Evolutionary conservation across 2,888 invertebrate species (phyloP).

Genomic region (Chironomus riparius): DNA sequence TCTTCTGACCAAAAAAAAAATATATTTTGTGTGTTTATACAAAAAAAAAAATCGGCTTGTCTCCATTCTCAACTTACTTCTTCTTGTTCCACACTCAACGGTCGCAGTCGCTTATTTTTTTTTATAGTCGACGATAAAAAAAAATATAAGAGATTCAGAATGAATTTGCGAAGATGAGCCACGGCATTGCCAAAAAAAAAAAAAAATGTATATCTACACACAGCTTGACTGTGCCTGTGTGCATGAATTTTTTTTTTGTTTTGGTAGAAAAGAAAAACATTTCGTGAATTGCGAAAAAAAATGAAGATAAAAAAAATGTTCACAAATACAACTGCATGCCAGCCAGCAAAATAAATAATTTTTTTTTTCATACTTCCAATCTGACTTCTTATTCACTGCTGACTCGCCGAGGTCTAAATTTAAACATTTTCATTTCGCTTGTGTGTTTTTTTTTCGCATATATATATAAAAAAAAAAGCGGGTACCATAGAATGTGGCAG

Average conservation of each 20-base stretch:
- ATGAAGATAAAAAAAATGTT: constrained; percentile 17
- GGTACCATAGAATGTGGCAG: not conserved
- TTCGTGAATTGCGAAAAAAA: not conserved
- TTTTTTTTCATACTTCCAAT: not conserved
- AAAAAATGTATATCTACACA: not conserved
- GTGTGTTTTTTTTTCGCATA: constrained; percentile 14
- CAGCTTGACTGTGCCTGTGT: not conserved
- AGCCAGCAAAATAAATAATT: constrained; percentile 1
- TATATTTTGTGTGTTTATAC: no score
- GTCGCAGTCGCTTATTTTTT: no score
- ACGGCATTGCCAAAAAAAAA: not conserved
- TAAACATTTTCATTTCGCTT: constrained; percentile 25
- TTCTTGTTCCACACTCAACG: no score
- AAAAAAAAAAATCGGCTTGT: no score
- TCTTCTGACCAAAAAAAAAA: no score
- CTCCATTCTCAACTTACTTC: no score
- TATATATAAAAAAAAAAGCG: constrained; percentile 5
- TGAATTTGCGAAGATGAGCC: not conserved
- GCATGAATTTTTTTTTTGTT: not conserved
- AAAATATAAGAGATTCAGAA: no score
- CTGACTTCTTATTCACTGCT: not conserved
- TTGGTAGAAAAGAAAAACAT: not conserved
- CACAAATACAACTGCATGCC: constrained; percentile 7
- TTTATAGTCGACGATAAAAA: no score
- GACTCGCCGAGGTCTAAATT: constrained; percentile 26